Evolutionary conservation across 2,113 vertebrate species (phyloP), one percentile per base, ranked within the genome.

Genomic region (Tragelaphus strepsiceros): DNA sequence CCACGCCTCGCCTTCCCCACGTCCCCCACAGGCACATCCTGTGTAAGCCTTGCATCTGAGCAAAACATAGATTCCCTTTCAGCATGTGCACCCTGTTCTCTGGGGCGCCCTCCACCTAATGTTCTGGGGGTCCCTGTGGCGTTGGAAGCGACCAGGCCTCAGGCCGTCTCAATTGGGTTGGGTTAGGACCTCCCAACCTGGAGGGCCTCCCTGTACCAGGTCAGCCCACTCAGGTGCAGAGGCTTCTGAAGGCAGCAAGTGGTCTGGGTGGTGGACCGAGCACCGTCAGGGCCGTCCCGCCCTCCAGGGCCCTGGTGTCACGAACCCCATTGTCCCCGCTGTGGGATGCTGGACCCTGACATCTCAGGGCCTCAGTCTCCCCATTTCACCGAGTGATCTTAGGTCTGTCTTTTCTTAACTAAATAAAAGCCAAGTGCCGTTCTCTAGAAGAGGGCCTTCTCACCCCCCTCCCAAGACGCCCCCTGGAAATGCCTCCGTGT

Each of bases 1-100:
- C 30, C 39, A 15, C 1, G 3, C 22, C 35, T 53, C 14, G 2
- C 22, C 32, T 74, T 56, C 59, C 35, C 51, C 0, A 0, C 67
- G 0, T 30, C 71, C 19, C 30, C 35, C 12, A 5, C 59, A 15
- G 22, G 2, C 26, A 8, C 71, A 16, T n/a, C 81, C 32, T 12
- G 35, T 62, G 16, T 53, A 28, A 58, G 35, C 54, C 43, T 91
- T 2, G 9, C 5, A 7, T 35, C 43, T 19, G 19, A 19, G 43
- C 17, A n/a, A 3, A 35, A 26, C 11, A 17, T 30, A 71, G 51
- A 26, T 54, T 71, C 81, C n/a, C 59, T 91, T 74, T 64, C 16
- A 30, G 62, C 58, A 90, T 84, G 26, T 53, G 9, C 9, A 5
- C 14, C 22, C 14, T 43, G 15, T 84, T 54, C 82, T 83, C 28